Conservation (phyloP, 1,140 invertebrate genomes). For the Halyomorpha halys region DNA sequence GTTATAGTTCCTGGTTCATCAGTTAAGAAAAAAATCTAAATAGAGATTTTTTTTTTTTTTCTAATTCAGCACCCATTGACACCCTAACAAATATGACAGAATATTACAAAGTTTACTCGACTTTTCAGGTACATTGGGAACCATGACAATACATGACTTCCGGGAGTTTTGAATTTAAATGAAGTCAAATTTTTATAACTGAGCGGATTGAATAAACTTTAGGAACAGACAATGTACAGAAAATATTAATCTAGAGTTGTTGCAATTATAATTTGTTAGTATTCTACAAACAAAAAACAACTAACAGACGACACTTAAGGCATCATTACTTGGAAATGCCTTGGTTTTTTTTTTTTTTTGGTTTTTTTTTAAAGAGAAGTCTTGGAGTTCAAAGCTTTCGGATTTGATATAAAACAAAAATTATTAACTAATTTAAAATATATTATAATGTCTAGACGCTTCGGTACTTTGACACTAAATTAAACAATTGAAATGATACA, state of each 20-base stretch:
- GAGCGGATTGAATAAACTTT: background rate
- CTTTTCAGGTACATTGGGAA: background rate
- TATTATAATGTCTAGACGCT: slow-evolving; percentile 1
- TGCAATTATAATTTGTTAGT: slow-evolving; percentile 11
- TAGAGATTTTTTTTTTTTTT: background rate
- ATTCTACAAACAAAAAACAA: slow-evolving; percentile 13
- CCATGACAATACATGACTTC: background rate
- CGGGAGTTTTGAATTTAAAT: background rate
- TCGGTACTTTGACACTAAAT: background rate
- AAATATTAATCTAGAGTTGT: background rate
- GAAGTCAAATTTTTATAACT: background rate
- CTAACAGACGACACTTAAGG: slow-evolving; percentile 8
- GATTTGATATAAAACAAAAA: too few species aligned
- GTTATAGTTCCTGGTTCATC: background rate
- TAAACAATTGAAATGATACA: background rate
- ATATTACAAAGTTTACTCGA: background rate
- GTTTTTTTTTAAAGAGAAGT: background rate
- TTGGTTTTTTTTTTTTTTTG: too few species aligned
- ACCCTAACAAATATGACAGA: background rate
- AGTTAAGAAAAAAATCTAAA: background rate
- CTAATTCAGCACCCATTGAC: slow-evolving; percentile 4
- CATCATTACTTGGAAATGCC: slow-evolving; percentile 4
- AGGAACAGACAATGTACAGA: slow-evolving; percentile 1
- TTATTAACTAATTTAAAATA: too few species aligned
- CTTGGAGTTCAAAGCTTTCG: background rate